These are phyloP conservation scores for Gopherus flavomarginatus DNA, from an alignment of 2,113 vertebrate genomes.

Conservation along the genomic window DNA sequence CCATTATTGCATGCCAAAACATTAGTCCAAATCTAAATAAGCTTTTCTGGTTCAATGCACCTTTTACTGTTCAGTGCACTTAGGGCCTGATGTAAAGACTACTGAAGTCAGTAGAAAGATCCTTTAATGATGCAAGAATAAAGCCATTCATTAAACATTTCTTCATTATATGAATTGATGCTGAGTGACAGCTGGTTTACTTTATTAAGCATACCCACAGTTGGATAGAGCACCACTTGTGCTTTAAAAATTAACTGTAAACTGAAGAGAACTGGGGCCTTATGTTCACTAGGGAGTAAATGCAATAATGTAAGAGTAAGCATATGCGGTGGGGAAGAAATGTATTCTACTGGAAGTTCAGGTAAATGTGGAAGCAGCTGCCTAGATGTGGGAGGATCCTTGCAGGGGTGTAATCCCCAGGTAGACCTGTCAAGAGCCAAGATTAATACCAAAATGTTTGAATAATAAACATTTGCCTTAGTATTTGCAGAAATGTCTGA, in stretches of 20 bases:
- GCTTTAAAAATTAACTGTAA: neutral
- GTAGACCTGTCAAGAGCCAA: neutral
- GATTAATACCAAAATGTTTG: neutral
- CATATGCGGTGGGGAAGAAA: neutral
- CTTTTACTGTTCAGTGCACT: neutral
- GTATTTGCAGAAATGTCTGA: constrained; percentile 1
- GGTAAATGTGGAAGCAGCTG: neutral
- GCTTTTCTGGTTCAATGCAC: neutral
- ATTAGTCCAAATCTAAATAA: neutral
- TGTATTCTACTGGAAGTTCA: neutral
- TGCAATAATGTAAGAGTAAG: neutral
- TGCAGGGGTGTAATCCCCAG: neutral
- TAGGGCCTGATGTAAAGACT: neutral
- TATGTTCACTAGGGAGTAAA: neutral
- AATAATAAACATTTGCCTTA: neutral
- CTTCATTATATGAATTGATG: neutral
- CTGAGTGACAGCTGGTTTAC: neutral
- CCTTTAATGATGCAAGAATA: neutral
- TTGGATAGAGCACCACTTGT: neutral
- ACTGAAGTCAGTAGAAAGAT: neutral
- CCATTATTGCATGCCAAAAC: neutral
- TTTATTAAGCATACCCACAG: neutral
- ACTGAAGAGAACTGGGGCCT: neutral
- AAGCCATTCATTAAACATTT: neutral
- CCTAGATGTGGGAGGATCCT: neutral